Evolutionary conservation across 1,140 invertebrate species (phyloP), one percentile per base, ranked within the genome.

Genomic region (Propsilocerus akamusi): DNA sequence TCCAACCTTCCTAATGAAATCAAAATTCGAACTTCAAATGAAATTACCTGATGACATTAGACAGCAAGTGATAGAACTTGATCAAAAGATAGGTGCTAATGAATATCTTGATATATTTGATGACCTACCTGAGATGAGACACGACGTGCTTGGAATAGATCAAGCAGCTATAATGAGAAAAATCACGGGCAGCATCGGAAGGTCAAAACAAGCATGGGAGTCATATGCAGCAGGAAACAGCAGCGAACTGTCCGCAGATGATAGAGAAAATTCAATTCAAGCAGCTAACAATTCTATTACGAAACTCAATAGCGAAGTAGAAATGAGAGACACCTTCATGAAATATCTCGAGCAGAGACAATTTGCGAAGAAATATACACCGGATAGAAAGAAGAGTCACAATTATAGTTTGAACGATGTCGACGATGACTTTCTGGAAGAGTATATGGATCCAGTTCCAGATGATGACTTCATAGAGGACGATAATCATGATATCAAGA

Each of bases 61-160:
- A 67, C 59, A 65, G 48, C 67, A 70, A 67, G 68, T 72, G 52
- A 61, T 64, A 54, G 54, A 71, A 54, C 14, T 71, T 23, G 67
- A 72, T 53, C 56, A 62, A 32, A 47, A 66, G 52, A 7, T 57
- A 26, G 49, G 47, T 41, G 26, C 47, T 7, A 54, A 34, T 11
- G 49, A 62, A 32, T 5, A 54, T 20, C 23, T 53, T 49, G 34
- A 52, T 41, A 22, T 51, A 46, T 46, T 55, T 47, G 28, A 41
- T 3, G 17, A 41, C 10, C n/a, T 70, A 20, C 68, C 65, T 25
- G 32, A 60, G 28, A 86, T 86, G 81, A 74, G 73, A 17, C 71
- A 84, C 47, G 73, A 79, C 66, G 72, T 83, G 12, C 72, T 82
- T 41, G 81, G 80, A 47, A 62, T 87, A 30, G 69, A 85, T 62